phyloP scores from a whole-genome alignment of 2,113 vertebrate genomes.

The Spermophilus dauricus region DNA sequence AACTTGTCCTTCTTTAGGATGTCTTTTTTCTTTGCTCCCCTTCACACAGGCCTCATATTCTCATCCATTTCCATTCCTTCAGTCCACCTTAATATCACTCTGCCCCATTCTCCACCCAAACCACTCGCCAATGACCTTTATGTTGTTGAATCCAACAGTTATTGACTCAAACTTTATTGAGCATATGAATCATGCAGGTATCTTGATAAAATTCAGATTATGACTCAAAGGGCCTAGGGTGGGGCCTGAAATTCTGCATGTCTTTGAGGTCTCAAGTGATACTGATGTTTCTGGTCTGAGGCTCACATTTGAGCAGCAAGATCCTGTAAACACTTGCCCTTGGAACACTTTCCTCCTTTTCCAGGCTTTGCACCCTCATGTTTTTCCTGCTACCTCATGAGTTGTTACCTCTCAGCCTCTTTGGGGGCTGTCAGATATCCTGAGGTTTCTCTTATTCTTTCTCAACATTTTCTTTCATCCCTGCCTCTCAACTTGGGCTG shows the following conservation, averaged over 20 bases:
- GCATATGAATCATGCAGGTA: neutral
- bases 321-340: neutral
- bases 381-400: neutral
- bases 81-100: neutral
- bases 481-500: neutral
- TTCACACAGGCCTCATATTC: neutral
- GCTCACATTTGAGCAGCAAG: neutral
- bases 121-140: neutral
- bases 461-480: neutral
- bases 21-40: neutral
- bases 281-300: neutral
- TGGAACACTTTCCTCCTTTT: neutral
- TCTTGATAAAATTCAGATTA: neutral
- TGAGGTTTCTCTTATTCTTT: neutral
- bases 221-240: neutral
- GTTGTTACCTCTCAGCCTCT: neutral
- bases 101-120: neutral
- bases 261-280: neutral
- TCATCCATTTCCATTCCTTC: neutral
- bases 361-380: neutral
- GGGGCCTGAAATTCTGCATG: neutral
- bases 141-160: neutral
- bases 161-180: constrained; percentile 32
- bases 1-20: neutral
- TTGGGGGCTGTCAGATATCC: neutral